Evolutionary conservation across 2,113 vertebrate species (phyloP).

Genomic region (Microtus montanus): DNA sequence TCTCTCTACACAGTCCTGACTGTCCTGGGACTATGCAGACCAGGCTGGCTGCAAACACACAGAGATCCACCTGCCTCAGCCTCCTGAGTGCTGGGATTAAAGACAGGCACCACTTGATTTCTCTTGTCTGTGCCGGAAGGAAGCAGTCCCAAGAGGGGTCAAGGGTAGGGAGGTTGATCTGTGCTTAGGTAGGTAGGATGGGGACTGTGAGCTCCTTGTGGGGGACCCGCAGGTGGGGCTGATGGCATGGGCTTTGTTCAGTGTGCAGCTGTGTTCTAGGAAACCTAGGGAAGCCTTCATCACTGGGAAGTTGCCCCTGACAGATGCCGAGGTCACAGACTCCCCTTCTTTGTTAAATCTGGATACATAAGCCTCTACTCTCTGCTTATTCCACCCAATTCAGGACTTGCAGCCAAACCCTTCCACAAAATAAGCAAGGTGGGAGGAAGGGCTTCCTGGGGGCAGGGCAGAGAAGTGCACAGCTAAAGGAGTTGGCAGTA

Average conservation of each 20-base stretch:
- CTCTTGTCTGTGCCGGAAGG: neutral
- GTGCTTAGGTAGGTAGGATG: neutral
- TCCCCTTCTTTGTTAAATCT: neutral
- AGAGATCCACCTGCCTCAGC: neutral
- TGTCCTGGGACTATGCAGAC: neutral
- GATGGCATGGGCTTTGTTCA: neutral
- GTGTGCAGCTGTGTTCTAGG: neutral
- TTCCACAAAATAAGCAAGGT: neutral
- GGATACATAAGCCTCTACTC: neutral
- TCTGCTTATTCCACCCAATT: neutral
- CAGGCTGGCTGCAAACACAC: neutral
- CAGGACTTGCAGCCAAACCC: neutral
- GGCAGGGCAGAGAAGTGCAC: no score
- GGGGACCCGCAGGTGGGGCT: neutral
- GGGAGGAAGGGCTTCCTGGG: neutral
- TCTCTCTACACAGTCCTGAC: neutral
- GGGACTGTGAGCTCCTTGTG: neutral
- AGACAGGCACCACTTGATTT: neutral
- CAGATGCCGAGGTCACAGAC: neutral
- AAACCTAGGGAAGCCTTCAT: neutral
- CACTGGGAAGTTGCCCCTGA: neutral
- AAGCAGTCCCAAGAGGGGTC: neutral
- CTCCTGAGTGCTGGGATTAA: neutral
- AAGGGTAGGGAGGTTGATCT: neutral
- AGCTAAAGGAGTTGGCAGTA: neutral